Conservation (phyloP, 2,113 vertebrate genomes). For the Mugil cephalus region DNA sequence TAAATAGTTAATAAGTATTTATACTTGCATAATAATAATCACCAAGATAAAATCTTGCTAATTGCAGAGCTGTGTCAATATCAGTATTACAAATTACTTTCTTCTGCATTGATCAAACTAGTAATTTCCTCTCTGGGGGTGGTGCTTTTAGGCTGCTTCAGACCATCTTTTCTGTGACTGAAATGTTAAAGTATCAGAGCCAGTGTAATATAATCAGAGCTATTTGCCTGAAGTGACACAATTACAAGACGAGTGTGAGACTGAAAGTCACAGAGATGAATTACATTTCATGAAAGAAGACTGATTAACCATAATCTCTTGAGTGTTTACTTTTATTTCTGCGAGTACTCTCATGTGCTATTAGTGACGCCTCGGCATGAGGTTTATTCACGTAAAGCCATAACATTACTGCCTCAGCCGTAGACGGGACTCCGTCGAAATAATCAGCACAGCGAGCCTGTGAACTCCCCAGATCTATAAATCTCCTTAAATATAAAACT, state of each 20-base stretch:
- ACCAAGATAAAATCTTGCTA: slow-evolving; percentile 6
- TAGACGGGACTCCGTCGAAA: slow-evolving; percentile 28
- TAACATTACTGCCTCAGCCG: slow-evolving; percentile 29
- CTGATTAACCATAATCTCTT: slow-evolving; percentile 12
- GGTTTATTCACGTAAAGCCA: slow-evolving; percentile 35
- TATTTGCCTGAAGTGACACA: slow-evolving; percentile 22
- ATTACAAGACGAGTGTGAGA: slow-evolving; percentile 10
- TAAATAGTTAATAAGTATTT: slow-evolving; percentile 26
- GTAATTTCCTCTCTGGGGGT: slow-evolving; percentile 14
- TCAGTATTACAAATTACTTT: slow-evolving; percentile 28
- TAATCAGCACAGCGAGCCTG: slow-evolving; percentile 44
- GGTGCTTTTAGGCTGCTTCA: slow-evolving; percentile 17
- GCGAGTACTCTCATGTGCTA: slow-evolving; percentile 27
- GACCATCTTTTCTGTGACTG: slow-evolving; percentile 16
- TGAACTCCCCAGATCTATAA: slow-evolving; percentile 45
- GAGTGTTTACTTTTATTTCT: slow-evolving; percentile 22
- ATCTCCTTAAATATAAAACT: slow-evolving; percentile 54
- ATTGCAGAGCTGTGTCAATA: slow-evolving; percentile 25
- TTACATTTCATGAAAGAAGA: neutral
- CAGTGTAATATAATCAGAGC: slow-evolving; percentile 4
- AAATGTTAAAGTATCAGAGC: slow-evolving; percentile 18
- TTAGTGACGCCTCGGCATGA: slow-evolving; percentile 30
- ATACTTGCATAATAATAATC: slow-evolving; percentile 32
- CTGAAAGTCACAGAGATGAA: neutral
- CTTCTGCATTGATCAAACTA: slow-evolving; percentile 24